These are phyloP conservation scores for Platyscapa corneri DNA, from an alignment of 1,140 invertebrate genomes.

Conservation along the genomic window DNA sequence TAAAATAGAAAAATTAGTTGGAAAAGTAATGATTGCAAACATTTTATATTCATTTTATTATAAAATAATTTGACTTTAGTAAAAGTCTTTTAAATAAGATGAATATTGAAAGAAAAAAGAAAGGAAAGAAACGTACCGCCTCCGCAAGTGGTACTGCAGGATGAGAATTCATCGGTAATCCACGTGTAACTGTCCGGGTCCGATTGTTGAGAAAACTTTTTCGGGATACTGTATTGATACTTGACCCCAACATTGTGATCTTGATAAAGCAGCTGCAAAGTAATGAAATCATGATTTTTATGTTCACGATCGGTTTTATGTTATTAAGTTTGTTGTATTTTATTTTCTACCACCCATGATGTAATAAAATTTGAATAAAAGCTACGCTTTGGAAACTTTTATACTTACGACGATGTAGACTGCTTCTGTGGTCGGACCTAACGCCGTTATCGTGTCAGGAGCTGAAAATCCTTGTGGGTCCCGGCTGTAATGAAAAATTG, in stretches of 20 bases:
- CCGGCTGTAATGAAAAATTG: slow-evolving; percentile 90
- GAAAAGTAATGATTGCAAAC: neutral
- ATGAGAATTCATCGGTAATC: slow-evolving; percentile 85
- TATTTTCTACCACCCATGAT: neutral
- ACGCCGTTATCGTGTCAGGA: slow-evolving; percentile 86
- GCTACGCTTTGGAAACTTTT: neutral
- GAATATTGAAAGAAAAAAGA: neutral
- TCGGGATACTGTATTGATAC: slow-evolving; percentile 94
- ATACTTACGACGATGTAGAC: slow-evolving; percentile 88
- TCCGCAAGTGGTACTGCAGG: slow-evolving; percentile 89
- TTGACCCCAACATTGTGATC: slow-evolving; percentile 88
- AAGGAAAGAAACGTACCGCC: slow-evolving; percentile 78
- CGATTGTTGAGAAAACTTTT: slow-evolving; percentile 78
- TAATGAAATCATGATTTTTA: slow-evolving; percentile 34
- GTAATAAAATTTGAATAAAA: neutral
- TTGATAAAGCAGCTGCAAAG: slow-evolving; percentile 87
- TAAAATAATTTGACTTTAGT: neutral
- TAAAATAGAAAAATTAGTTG: too few relatives aligned
- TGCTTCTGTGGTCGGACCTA: slow-evolving; percentile 91
- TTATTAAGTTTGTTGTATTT: neutral
- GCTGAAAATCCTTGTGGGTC: slow-evolving; percentile 86
- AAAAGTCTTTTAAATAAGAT: neutral
- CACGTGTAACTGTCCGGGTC: slow-evolving; percentile 86
- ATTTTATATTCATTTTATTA: neutral
- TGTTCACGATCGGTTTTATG: neutral